A percentile compares a stretch with the other conserved stretches of the same genome.
phyloP scores from a whole-genome alignment of 2,797 vertebrate species.

The Sciurus carolinensis region DNA sequence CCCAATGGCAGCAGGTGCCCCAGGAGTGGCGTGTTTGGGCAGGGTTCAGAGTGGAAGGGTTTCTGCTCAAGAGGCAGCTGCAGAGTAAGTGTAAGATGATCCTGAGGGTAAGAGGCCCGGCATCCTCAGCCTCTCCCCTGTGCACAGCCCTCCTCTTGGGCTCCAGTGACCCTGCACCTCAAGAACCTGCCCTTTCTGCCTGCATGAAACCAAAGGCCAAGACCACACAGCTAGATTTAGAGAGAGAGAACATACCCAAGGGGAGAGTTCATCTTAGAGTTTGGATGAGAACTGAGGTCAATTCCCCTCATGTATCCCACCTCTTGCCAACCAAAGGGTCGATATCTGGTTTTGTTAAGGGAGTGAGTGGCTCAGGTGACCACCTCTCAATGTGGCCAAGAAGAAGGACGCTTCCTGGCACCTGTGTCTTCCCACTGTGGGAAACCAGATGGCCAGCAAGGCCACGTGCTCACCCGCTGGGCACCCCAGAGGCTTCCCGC shows the following conservation, averaged over 20 bases:
- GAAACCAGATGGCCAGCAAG: background rate
- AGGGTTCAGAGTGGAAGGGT: background rate
- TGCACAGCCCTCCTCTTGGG: background rate
- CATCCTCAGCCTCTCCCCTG: too few relatives aligned
- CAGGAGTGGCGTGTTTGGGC: background rate
- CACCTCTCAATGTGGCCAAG: background rate
- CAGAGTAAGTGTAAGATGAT: fast-evolving
- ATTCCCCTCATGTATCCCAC: fast-evolving
- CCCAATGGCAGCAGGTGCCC: background rate
- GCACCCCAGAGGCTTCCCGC: background rate
- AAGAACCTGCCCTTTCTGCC: background rate
- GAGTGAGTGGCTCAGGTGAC: background rate
- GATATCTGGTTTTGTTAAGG: background rate
- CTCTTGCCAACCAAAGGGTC: background rate
- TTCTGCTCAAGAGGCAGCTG: background rate
- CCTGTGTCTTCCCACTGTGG: too few relatives aligned
- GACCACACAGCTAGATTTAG: background rate
- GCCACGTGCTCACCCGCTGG: background rate
- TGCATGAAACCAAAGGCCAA: background rate
- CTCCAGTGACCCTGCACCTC: fast-evolving
- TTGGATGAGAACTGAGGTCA: background rate
- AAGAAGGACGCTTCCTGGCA: background rate
- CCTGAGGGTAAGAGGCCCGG: background rate
- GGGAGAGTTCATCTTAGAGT: too few relatives aligned
- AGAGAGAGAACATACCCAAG: background rate